Percentiles rank a stretch among this genome's conserved stretches.
Conservation (phyloP, 2,797 vertebrate species). For the Urophycis tenuis region DNA sequence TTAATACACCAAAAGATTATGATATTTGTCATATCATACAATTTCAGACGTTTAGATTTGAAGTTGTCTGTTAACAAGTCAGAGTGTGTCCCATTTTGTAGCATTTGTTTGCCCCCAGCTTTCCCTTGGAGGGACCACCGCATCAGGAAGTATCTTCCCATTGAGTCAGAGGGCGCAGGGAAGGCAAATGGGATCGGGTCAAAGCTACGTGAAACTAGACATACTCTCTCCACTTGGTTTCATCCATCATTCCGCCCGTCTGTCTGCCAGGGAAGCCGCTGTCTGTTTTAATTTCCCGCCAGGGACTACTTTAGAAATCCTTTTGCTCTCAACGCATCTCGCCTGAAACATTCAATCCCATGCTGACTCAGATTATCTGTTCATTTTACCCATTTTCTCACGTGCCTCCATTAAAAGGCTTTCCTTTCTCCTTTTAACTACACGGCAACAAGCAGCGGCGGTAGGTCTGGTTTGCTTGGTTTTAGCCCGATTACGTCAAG, state of each 20-base stretch:
- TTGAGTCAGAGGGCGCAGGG: neutral
- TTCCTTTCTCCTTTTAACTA: neutral
- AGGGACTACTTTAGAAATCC: neutral
- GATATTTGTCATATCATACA: too few species aligned
- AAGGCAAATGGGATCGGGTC: neutral
- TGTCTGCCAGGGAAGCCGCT: neutral
- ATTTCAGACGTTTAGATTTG: too few species aligned
- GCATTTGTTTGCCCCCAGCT: neutral
- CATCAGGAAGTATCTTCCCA: neutral
- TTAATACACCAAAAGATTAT: neutral
- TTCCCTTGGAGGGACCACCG: neutral
- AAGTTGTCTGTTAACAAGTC: too few species aligned
- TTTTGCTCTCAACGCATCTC: neutral
- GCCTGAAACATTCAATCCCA: neutral
- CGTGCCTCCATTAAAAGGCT: neutral
- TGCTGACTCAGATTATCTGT: neutral
- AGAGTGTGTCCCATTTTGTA: neutral
- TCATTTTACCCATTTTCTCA: neutral
- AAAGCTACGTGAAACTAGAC: neutral
- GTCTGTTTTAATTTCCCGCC: neutral
- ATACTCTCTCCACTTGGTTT: neutral
- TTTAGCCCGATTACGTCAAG: neutral
- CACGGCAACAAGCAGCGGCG: neutral
- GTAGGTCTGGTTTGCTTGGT: neutral
- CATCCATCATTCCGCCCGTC: conserved; percentile 9